Evolutionary conservation across 2,797 vertebrate species (phyloP).

Genomic region (Tapirus indicus): DNA sequence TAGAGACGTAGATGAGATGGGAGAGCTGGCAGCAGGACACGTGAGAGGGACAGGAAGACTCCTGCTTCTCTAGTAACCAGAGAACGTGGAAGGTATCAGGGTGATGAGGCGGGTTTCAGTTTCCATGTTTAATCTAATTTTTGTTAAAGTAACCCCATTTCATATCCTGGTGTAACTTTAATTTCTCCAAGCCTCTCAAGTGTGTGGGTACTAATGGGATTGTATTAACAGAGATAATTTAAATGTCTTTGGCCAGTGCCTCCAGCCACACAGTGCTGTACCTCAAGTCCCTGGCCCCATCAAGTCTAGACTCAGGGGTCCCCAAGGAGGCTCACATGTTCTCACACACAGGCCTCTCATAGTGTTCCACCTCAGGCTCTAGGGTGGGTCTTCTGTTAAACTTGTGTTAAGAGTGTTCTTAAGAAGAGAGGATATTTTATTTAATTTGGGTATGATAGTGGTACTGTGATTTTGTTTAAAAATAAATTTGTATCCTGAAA

Average conservation of each 20-base stretch:
- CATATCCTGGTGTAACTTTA: background rate
- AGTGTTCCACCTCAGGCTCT: background rate
- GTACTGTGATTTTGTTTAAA: conserved; percentile 8
- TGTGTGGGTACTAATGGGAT: background rate
- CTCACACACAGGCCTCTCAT: background rate
- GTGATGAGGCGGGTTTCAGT: background rate
- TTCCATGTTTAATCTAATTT: conserved; percentile 15
- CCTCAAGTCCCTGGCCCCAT: background rate
- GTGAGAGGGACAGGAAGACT: background rate
- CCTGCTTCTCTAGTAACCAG: background rate
- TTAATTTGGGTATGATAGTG: background rate
- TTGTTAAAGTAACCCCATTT: background rate
- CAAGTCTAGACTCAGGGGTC: background rate
- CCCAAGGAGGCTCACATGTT: background rate
- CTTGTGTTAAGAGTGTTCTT: background rate
- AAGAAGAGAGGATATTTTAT: background rate
- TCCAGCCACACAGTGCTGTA: background rate
- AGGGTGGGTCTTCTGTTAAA: background rate
- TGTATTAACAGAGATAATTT: conserved; percentile 8
- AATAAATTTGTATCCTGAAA: conserved; percentile 31
- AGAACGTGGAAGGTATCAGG: background rate
- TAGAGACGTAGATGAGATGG: background rate
- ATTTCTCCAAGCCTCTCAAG: background rate
- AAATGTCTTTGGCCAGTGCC: background rate
- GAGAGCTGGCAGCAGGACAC: background rate